Conservation (phyloP, 2,113 vertebrate species). For the Rhinopomastus cyanomelas region DNA sequence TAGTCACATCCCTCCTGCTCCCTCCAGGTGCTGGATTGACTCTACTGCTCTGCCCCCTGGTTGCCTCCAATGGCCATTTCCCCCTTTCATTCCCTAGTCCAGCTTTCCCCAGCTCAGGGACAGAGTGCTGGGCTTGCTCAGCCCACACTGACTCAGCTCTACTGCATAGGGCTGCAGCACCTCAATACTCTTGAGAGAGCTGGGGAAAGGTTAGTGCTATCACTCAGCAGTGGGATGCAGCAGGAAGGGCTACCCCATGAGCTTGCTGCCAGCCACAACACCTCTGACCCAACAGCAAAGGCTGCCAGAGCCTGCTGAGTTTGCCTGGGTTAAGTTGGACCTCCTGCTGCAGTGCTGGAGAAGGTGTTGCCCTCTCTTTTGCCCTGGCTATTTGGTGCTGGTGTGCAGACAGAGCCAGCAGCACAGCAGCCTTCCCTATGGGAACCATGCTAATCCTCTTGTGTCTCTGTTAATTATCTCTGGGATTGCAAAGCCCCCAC, state of each 20-base stretch:
- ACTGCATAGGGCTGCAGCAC: not conserved
- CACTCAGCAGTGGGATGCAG: not conserved
- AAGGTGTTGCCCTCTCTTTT: not conserved
- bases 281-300: not conserved
- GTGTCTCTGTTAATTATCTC: not conserved
- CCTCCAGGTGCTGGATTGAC: not conserved
- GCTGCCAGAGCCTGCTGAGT: not conserved
- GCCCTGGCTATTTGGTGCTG: not conserved
- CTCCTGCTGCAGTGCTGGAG: accelerated
- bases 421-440: not conserved
- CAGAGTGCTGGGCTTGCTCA: accelerated
- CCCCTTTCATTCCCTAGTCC: not conserved
- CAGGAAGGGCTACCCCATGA: not conserved
- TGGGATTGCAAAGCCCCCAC: not conserved
- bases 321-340: accelerated
- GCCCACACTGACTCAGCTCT: accelerated
- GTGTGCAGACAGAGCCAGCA: not conserved
- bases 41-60: not conserved
- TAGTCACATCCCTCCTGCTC: accelerated
- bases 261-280: not conserved
- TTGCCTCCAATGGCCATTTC: accelerated
- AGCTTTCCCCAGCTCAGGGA: not conserved
- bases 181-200: not conserved
- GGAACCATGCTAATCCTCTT: not conserved
- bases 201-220: slow-evolving; percentile 43